A percentile compares a stretch with the other conserved stretches of the same genome.
Conservation (phyloP, 2,113 vertebrate species). For the Struthidea cinerea region DNA sequence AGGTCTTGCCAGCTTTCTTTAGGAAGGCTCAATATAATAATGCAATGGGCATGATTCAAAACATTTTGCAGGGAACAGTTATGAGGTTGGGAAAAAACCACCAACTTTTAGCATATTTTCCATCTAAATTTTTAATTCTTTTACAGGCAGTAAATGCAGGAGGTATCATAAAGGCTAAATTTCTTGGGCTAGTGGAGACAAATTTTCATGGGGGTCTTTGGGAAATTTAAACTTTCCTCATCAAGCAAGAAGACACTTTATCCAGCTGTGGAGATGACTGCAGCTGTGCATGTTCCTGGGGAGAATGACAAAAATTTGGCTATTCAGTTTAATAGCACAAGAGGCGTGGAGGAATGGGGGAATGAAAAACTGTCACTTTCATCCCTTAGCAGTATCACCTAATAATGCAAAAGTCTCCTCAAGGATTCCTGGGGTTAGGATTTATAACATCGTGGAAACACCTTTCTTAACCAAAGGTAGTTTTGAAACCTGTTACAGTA, state of each 20-base stretch:
- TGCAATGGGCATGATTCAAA: neutral
- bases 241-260: conserved; percentile 1
- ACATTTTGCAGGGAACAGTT: neutral
- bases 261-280: neutral
- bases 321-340: neutral
- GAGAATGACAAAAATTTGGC: conserved; percentile 22
- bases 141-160: neutral
- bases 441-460: neutral
- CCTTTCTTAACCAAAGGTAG: neutral
- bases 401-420: neutral
- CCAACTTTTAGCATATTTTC: neutral
- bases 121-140: neutral
- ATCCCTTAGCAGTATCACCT: neutral
- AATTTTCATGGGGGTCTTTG: neutral
- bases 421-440: neutral
- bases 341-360: neutral
- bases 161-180: neutral
- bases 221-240: neutral
- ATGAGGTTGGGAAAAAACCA: neutral
- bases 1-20: neutral
- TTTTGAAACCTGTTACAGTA: neutral
- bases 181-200: neutral
- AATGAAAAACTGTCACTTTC: neutral
- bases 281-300: neutral
- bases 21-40: neutral